Evolutionary conservation across 1,140 invertebrate species (phyloP).

Genomic region (Heliconius melpomene): DNA sequence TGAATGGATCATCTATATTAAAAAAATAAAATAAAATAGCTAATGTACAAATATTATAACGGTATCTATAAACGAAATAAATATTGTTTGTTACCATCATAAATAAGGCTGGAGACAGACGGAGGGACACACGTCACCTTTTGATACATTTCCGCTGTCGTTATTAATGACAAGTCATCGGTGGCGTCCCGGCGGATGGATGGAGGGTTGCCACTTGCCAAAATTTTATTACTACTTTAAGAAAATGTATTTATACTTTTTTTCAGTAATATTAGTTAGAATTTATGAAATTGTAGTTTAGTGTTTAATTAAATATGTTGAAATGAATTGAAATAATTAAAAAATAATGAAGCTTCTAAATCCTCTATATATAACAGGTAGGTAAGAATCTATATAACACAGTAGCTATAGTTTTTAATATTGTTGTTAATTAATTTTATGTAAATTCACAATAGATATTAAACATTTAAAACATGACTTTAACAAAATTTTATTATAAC

Average conservation of each 20-base stretch:
- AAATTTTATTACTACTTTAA: neutral
- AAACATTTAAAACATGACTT: neutral
- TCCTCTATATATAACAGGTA: too few relatives aligned
- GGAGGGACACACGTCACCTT: slow-evolving; percentile 79
- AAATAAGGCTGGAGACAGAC: slow-evolving; percentile 77
- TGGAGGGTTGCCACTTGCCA: slow-evolving; percentile 54
- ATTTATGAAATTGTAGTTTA: too few relatives aligned
- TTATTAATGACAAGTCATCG: slow-evolving; percentile 82
- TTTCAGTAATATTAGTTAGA: too few relatives aligned
- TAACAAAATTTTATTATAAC: neutral
- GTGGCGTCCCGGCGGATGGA: slow-evolving; percentile 70
- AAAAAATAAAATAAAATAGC: neutral
- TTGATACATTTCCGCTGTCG: slow-evolving; percentile 82
- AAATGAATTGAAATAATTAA: too few relatives aligned
- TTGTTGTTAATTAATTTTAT: too few relatives aligned
- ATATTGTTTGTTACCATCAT: slow-evolving; percentile 77
- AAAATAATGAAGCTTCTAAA: too few relatives aligned
- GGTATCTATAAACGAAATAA: slow-evolving; percentile 64
- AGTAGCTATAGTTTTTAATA: too few relatives aligned
- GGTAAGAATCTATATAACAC: too few relatives aligned
- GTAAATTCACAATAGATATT: neutral
- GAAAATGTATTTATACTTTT: too few relatives aligned
- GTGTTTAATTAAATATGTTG: too few relatives aligned
- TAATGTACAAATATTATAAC: slow-evolving; percentile 44
- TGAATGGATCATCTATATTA: neutral